Percentiles rank a stretch among this genome's conserved stretches.
phyloP scores from a whole-genome alignment of 1,140 invertebrate species.

The Trigoniulus corallinus region DNA sequence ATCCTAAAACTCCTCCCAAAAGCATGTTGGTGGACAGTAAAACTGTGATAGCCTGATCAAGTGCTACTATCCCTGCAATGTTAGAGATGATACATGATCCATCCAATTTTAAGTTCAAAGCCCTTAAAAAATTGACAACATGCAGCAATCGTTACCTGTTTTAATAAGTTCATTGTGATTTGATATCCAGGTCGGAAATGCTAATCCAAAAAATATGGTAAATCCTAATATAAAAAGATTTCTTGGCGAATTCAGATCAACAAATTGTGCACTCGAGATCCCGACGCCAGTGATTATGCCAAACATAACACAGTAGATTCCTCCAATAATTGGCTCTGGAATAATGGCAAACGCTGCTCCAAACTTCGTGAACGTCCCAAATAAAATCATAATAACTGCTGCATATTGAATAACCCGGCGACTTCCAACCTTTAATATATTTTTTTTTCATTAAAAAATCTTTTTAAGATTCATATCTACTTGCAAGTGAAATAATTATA shows the following conservation, averaged over 20 bases:
- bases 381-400: constrained; percentile 18
- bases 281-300: constrained; percentile 69
- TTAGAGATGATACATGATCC: too few relatives aligned
- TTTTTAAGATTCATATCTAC: neutral
- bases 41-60: constrained; percentile 31
- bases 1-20: constrained; percentile 59
- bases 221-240: constrained; percentile 28
- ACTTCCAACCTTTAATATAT: constrained; percentile 47
- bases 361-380: constrained; percentile 21
- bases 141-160: neutral
- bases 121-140: constrained; percentile 5
- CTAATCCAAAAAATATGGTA: constrained; percentile 23
- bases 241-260: constrained; percentile 25
- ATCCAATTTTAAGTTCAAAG: too few relatives aligned
- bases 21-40: constrained; percentile 69
- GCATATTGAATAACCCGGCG: constrained; percentile 62
- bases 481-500: neutral
- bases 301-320: constrained; percentile 72
- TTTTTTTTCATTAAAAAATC: neutral
- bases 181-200: constrained; percentile 24
- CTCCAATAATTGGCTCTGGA: constrained; percentile 35
- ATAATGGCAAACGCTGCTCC: constrained; percentile 25
- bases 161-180: constrained; percentile 6
- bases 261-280: constrained; percentile 24
- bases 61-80: constrained; percentile 16